Conservation (phyloP, 2,888 invertebrate species). For the Tinea trinotella region DNA sequence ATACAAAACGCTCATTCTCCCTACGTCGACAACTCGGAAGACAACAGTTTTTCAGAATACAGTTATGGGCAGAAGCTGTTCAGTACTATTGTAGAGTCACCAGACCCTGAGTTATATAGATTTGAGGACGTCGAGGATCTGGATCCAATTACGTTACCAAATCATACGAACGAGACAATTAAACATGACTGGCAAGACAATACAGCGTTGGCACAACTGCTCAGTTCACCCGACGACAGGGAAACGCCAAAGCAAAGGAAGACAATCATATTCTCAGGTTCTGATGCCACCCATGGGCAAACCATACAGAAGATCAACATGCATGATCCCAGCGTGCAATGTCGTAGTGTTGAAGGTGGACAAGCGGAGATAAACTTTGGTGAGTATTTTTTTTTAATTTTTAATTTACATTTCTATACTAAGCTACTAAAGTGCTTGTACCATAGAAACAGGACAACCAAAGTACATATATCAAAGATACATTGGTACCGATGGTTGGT, state of each 20-base stretch:
- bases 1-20: neutral
- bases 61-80: neutral
- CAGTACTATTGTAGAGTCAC: neutral
- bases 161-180: neutral
- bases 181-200: neutral
- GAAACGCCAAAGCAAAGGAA: conserved; percentile 46
- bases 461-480: too few relatives aligned
- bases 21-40: neutral
- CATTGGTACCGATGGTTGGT: too few relatives aligned
- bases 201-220: conserved; percentile 19
- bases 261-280: conserved; percentile 52
- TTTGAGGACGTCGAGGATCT: neutral
- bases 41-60: neutral
- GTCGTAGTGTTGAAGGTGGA: neutral
- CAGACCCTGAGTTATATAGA: neutral
- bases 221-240: conserved; percentile 54
- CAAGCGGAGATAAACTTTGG: too few relatives aligned
- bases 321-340: neutral
- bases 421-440: too few relatives aligned
- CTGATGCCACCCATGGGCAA: conserved; percentile 45
- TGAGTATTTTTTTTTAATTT: too few relatives aligned
- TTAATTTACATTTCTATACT: too few relatives aligned
- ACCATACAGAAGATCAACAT: conserved; percentile 58
- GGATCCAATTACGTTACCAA: too few relatives aligned
- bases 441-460: too few relatives aligned